Percentiles rank a stretch among this genome's conserved stretches.
These are phyloP conservation scores for Lichenostomus cassidix DNA, from an alignment of 2,113 vertebrate genomes.

Conservation along the genomic window DNA sequence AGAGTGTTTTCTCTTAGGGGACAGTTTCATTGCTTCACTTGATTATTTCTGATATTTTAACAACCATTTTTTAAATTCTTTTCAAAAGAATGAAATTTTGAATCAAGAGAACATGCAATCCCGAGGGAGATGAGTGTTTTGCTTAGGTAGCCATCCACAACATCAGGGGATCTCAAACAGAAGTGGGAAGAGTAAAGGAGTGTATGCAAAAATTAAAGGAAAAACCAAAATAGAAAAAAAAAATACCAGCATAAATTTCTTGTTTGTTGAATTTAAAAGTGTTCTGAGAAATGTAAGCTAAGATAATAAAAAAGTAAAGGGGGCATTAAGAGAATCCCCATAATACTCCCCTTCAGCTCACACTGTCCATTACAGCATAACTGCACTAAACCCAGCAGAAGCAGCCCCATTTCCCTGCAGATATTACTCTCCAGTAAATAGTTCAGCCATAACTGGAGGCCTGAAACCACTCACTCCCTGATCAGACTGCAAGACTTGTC, in stretches of 20 bases:
- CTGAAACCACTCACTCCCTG: not conserved
- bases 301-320: not conserved
- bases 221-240: conserved; percentile 19
- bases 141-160: conserved; percentile 27
- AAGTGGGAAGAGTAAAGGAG: conserved; percentile 10
- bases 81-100: conserved; percentile 54
- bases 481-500: not conserved
- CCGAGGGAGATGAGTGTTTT: conserved; percentile 25
- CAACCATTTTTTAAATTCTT: conserved; percentile 32
- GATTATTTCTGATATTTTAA: conserved; percentile 70
- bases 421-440: not conserved
- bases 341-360: not conserved
- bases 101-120: conserved; percentile 40
- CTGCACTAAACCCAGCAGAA: not conserved
- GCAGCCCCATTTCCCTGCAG: not conserved
- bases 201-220: conserved; percentile 41
- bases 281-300: not conserved
- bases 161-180: conserved; percentile 36
- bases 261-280: not conserved
- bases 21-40: conserved; percentile 52
- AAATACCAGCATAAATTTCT: not conserved
- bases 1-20: conserved; percentile 64
- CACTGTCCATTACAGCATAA: not conserved
- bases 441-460: not conserved
- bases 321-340: not conserved